Conservation (phyloP, 2,888 invertebrate genomes). For the Tolmerus cingulatus region DNA sequence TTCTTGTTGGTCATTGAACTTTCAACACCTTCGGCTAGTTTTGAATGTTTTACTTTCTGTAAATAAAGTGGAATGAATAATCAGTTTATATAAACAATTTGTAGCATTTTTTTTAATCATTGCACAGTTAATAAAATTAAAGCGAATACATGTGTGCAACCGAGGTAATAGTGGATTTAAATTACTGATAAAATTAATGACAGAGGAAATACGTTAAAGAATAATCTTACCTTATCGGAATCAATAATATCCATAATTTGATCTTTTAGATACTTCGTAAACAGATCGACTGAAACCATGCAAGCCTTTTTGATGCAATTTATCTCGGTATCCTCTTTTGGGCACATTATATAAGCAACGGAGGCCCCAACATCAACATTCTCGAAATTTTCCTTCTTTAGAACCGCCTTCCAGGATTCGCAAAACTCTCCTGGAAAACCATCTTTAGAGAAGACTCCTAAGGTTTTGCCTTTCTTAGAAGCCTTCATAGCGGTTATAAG, state of each 20-base stretch:
- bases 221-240: constrained; percentile 81
- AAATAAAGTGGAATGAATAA: not conserved
- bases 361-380: constrained; percentile 86
- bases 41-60: constrained; percentile 94
- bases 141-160: too few species aligned
- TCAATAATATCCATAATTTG: constrained; percentile 99
- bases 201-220: too few species aligned
- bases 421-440: constrained; percentile 93
- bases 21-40: constrained; percentile 94
- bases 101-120: too few species aligned
- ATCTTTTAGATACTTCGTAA: constrained; percentile 94
- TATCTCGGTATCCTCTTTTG: constrained; percentile 94
- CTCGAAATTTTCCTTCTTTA: constrained; percentile 82
- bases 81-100: too few species aligned
- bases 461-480: constrained; percentile 85
- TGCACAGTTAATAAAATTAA: too few species aligned
- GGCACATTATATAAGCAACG: constrained; percentile 87
- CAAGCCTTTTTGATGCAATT: constrained; percentile 91
- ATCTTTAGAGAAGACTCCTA: constrained; percentile 93
- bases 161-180: too few species aligned
- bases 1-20: constrained; percentile 94
- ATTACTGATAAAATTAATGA: too few species aligned
- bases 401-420: constrained; percentile 84
- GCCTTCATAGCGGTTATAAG: constrained; percentile 81
- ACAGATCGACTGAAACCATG: constrained; percentile 91